Base-by-base conservation (phyloP, 2,113 vertebrate species). In the Oxyruncus cristatus region DNA sequence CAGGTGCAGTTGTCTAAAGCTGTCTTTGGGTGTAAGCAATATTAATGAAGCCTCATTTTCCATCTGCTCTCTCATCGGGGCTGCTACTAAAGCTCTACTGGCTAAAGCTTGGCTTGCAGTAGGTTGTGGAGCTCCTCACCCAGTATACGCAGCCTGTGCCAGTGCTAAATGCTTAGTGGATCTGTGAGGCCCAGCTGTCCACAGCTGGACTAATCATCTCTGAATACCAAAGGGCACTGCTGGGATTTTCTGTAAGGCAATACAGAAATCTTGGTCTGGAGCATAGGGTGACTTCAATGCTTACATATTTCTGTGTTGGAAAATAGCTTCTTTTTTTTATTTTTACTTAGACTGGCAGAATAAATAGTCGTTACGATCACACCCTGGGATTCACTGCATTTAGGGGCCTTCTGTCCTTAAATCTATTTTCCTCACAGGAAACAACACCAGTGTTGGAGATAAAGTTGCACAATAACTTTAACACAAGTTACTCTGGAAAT, bases 391-490 rank as follows among this genome's bases (percentile, higher is more conserved):
- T 55, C 35, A 47, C 37, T 39, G 20, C 9, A 42, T 87, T 86
- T 91, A 17, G 2, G 9, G 47, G 8, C 8, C 47, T 91, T 92
- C n/a, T 84, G 50, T 73, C 44, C 33, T 78, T 63, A 71, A 75
- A 74, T 17, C 17, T 71, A 14, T 88, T 85, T 88, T 85, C 44
- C 79, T 20, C 2, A 2, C 9, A 77, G 62, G 84, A 61, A 62
- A 12, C 1, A 33, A 50, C 2, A 3, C 6, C 32, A 42, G 5
- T 44, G 22, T 33, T 3, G 4, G 56, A 59, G 53, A 67, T 28
- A 35, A 0, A 1, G 33, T n/a, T n/a, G n/a, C n/a, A n/a, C n/a
- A n/a, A n/a, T n/a, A 75, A 14, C 1, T 63, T 92, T 72, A 66
- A 55, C 22, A 14, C 5, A 65, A 81, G 7, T 74, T 67, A 44